phyloP scores from a whole-genome alignment of 2,113 vertebrate species.

The Eptesicus fuscus region DNA sequence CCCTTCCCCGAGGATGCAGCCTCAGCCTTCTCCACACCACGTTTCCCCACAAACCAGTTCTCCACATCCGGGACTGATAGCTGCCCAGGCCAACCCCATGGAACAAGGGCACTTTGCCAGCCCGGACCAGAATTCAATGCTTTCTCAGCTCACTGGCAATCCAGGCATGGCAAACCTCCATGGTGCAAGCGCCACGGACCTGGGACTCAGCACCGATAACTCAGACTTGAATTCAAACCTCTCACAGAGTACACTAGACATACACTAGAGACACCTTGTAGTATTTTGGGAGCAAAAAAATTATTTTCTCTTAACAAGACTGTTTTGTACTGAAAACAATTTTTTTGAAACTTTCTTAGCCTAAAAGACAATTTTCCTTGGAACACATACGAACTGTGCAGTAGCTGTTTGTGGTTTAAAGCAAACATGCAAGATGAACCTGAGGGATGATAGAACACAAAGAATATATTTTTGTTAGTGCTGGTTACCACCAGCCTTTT shows the following conservation, averaged over 20 bases:
- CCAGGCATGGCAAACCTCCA: constrained; percentile 93
- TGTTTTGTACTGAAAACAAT: constrained; percentile 88
- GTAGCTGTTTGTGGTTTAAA: constrained; percentile 83
- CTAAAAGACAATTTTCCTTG: constrained; percentile 88
- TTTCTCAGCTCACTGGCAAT: constrained; percentile 91
- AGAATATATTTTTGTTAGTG: constrained; percentile 98
- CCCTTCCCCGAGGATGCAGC: constrained; percentile 92
- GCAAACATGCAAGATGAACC: constrained; percentile 78
- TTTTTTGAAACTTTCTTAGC: constrained; percentile 89
- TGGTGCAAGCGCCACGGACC: constrained; percentile 88
- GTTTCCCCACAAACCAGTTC: constrained; percentile 97
- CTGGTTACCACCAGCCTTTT: constrained; percentile 78
- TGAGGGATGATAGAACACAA: constrained; percentile 92
- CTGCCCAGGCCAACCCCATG: constrained; percentile 88
- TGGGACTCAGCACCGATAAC: constrained; percentile 89
- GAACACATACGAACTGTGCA: constrained; percentile 85
- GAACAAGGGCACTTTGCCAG: constrained; percentile 91
- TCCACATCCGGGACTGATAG: constrained; percentile 93
- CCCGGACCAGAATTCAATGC: constrained; percentile 94
- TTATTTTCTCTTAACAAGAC: constrained; percentile 93
- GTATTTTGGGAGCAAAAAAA: constrained; percentile 94
- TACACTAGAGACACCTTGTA: constrained; percentile 90
- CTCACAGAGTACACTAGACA: constrained; percentile 96
- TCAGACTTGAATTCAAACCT: constrained; percentile 95
- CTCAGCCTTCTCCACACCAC: constrained; percentile 90